A percentile compares a stretch with the other conserved stretches of the same genome.
These are phyloP conservation scores for Diadumene lineata DNA, from an alignment of 92 coral and sea anemone species.

Conservation along the genomic window DNA sequence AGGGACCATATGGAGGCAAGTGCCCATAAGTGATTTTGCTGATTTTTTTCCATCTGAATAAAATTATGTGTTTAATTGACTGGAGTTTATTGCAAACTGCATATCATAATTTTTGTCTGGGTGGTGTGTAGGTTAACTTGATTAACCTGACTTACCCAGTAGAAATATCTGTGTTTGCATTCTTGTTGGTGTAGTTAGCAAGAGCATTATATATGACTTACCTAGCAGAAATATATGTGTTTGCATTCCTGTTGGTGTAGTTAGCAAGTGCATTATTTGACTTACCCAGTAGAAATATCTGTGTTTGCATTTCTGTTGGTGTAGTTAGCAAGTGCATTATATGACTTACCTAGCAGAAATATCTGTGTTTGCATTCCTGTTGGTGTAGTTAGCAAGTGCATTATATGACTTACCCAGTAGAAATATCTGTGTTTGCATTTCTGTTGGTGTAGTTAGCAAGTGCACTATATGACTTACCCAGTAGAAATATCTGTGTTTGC, in stretches of 20 bases:
- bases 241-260: conserved; percentile 92
- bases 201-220: conserved; percentile 91
- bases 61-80: too few relatives aligned
- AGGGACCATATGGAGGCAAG: too few relatives aligned
- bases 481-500: too few relatives aligned
- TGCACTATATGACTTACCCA: conserved; percentile 91
- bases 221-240: too few relatives aligned
- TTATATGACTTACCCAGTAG: conserved; percentile 91
- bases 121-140: too few relatives aligned
- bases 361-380: conserved; percentile 94
- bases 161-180: conserved; percentile 51
- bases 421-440: too few relatives aligned
- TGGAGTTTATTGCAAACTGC: too few relatives aligned
- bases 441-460: conserved; percentile 91
- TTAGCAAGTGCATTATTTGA: conserved; percentile 92
- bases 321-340: conserved; percentile 90
- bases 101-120: too few relatives aligned
- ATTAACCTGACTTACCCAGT: conserved; percentile 12
- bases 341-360: too few relatives aligned
- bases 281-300: too few relatives aligned
- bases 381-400: conserved; percentile 91
- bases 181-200: conserved; percentile 89
- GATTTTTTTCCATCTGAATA: too few relatives aligned
- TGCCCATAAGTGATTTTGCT: too few relatives aligned
- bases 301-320: conserved; percentile 94